Percentiles rank a stretch among this genome's conserved stretches.
These are phyloP conservation scores for Pogonocherus hispidulus DNA, from an alignment of 2,888 invertebrate genomes.

Conservation along the genomic window DNA sequence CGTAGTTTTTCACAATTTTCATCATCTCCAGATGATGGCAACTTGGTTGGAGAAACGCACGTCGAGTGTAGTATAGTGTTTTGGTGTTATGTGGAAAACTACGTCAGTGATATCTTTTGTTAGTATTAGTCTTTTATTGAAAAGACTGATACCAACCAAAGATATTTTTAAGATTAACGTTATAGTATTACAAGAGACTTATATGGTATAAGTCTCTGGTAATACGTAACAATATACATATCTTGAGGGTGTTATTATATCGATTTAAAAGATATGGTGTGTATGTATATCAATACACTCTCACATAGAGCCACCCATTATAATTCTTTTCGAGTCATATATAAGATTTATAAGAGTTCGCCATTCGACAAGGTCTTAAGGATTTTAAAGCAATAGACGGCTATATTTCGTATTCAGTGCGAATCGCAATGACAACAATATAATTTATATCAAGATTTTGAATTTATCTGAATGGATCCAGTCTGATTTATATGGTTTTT, in stretches of 20 bases:
- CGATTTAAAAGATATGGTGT: not conserved
- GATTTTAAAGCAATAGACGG: constrained; percentile 56
- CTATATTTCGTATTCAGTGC: constrained; percentile 58
- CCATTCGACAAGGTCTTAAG: constrained; percentile 63
- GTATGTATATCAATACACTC: not conserved
- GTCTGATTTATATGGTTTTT: constrained; percentile 52
- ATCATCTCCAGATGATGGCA: too few relatives aligned
- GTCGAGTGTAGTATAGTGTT: too few relatives aligned
- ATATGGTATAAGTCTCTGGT: too few relatives aligned
- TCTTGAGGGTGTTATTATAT: not conserved
- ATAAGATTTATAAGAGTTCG: constrained; percentile 56
- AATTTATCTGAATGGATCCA: constrained; percentile 56
- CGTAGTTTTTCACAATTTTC: too few relatives aligned
- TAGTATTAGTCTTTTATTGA: too few relatives aligned
- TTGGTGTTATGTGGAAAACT: too few relatives aligned
- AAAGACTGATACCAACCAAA: too few relatives aligned
- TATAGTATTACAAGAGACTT: too few relatives aligned
- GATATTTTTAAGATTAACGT: too few relatives aligned
- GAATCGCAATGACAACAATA: constrained; percentile 60
- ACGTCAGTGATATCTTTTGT: too few relatives aligned
- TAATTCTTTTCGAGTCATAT: constrained; percentile 51
- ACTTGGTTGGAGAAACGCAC: too few relatives aligned
- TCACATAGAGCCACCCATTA: constrained; percentile 43
- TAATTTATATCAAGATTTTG: constrained; percentile 62
- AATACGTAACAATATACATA: too few relatives aligned